Conservation (phyloP, 2,113 vertebrate genomes). For the Mobula hypostoma region DNA sequence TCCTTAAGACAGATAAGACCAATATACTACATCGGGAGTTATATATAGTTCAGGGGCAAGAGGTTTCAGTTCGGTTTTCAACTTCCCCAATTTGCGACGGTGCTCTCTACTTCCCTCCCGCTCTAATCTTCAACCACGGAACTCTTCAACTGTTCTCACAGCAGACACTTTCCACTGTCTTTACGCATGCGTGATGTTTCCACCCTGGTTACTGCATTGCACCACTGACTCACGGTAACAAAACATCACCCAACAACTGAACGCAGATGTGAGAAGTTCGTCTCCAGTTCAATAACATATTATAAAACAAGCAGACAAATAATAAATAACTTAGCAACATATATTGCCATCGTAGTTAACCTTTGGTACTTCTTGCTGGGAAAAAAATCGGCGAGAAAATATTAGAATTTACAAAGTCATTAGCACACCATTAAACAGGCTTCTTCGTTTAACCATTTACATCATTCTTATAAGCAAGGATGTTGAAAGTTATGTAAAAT, state of each 20-base stretch:
- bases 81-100: background rate
- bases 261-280: slow-evolving; percentile 25
- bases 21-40: background rate
- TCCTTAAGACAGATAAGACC: too few relatives aligned
- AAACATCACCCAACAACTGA: background rate
- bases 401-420: background rate
- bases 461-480: background rate
- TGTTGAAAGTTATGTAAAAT: background rate
- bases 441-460: background rate
- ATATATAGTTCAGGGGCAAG: background rate
- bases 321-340: background rate
- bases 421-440: background rate
- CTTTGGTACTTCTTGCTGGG: background rate
- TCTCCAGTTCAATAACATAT: slow-evolving; percentile 13
- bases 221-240: slow-evolving; percentile 57
- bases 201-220: slow-evolving; percentile 66
- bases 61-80: background rate
- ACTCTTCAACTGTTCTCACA: slow-evolving; percentile 42
- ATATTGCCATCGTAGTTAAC: background rate
- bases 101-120: background rate
- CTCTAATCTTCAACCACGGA: slow-evolving; percentile 32
- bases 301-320: slow-evolving; percentile 7
- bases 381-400: background rate
- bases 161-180: slow-evolving; percentile 46
- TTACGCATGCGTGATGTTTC: slow-evolving; percentile 53